Evolutionary conservation across 1,140 invertebrate species (phyloP), one percentile per base, ranked within the genome.

Genomic region (Pectinophora gossypiella): DNA sequence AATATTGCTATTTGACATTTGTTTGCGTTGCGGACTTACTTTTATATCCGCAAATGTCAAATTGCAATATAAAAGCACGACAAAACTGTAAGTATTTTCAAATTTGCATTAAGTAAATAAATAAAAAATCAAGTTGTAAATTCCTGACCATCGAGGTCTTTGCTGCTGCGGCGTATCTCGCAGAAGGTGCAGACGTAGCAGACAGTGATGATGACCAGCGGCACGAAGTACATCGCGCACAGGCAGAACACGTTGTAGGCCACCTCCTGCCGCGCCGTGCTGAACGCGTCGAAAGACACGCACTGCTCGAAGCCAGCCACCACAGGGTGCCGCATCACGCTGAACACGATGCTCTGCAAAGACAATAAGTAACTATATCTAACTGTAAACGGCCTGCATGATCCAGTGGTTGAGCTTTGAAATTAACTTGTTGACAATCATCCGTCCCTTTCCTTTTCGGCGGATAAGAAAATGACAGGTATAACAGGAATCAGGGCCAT

Each of bases 191-290:
- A 90, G 1, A 91, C 87, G 64, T 96, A 96, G 35, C 92, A 91
- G 36, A 91, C 90, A 19, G 92, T 90, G 69, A 96, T 96, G 61
- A 95, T 89, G 46, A 92, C 52, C 1, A 96, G 81, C 0, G 94
- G 95, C 12, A 94, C 74, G 69, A 94, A 93, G 78, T 96, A 96
- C 89, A 96, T 92, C 0, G 91, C 92, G 40, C 91, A 84, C 0
- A 95, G 87, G 51, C 92, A 93, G 84, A 94, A 93, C 19, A 95
- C 72, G 76, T 94, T 95, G 88, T 96, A 96, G 16, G 90, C 89
- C 1, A 91, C 89, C 74, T 95, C 94, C 51, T 93, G 89, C 0
- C 82, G 66, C 0, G 69, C 64, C 0, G 89, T 89, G 0, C 87
- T 81, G 81, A 95, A 95, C 40, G 91, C 94, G 49, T 91, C 91